Evolutionary conservation across 2,113 vertebrate species (phyloP), one percentile per base, ranked within the genome.

Genomic region (Halichoerus grypus): DNA sequence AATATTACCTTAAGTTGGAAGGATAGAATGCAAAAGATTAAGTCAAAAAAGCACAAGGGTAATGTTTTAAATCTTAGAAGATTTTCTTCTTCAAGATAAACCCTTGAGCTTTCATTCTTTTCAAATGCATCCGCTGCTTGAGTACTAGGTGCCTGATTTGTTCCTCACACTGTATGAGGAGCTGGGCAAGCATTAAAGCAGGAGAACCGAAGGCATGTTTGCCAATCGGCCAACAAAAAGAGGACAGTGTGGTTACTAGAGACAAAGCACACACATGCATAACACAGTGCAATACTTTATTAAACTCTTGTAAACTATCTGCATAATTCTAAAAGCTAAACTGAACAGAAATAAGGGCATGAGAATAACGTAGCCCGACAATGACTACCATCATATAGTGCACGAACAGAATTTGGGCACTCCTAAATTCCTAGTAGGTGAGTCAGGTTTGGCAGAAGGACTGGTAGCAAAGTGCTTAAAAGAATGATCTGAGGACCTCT

Each of bases 381-480:
- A 11, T 7, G 24, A 74, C 15, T 5, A 33, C 2, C 36, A 26
- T 3, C 0, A 1, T 22, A 2, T 31, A 18, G 18, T 4, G n/a
- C 31, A 63, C 21, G 6, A 88, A 65, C 1, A 49, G 59, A 57
- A 74, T 4, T 28, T 2, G 4, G 51, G 4, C 14, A 33, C 33
- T 46, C 28, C 26, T 31, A 24, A 69, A 6, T 22, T 2, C 9
- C 80, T 28, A 57, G 21, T 2, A 55, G 14, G n/a, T 31, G 7
- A 67, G 33, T 18, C 22, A 13, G 36, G 53, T 28, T 31, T 74
- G 46, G 63, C 22, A 80, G 21, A 87, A 12, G 24, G 8, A 49
- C 28, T 33, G 19, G 18, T 3, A 49, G 15, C 63, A 80, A 83
- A 93, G 36, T 42, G 22, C 2, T 5, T 71, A 65, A 76, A 94